phyloP scores from a whole-genome alignment of 2,797 vertebrate genomes.

The Hyperoplus lanceolatus region DNA sequence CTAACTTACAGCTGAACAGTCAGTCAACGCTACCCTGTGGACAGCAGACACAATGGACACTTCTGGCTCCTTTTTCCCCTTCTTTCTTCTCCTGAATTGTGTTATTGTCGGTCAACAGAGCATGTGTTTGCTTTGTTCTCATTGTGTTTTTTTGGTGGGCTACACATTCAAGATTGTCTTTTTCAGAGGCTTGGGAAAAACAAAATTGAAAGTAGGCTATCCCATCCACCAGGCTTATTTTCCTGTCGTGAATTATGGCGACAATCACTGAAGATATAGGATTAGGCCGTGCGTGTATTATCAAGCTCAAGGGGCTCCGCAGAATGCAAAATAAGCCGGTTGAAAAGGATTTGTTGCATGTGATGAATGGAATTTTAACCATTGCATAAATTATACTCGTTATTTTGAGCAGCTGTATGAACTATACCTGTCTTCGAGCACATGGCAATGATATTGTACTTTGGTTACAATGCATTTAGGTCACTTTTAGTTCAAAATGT shows the following conservation, averaged over 20 bases:
- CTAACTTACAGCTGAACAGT: slow-evolving; percentile 78
- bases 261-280: slow-evolving; percentile 67
- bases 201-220: slow-evolving; percentile 64
- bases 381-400: slow-evolving; percentile 53
- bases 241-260: slow-evolving; percentile 67
- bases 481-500: slow-evolving; percentile 32
- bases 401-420: slow-evolving; percentile 36
- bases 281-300: slow-evolving; percentile 65
- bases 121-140: slow-evolving; percentile 71
- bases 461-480: slow-evolving; percentile 31
- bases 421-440: slow-evolving; percentile 2
- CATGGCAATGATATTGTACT: background rate
- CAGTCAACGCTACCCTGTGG: slow-evolving; percentile 71
- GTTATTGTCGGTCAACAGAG: slow-evolving; percentile 74
- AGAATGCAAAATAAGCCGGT: slow-evolving; percentile 65
- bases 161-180: slow-evolving; percentile 54
- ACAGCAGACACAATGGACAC: slow-evolving; percentile 70
- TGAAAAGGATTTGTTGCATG: slow-evolving; percentile 58
- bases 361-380: slow-evolving; percentile 67
- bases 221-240: slow-evolving; percentile 57
- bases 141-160: slow-evolving; percentile 35
- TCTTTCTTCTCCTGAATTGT: slow-evolving; percentile 49
- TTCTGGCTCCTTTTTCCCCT: slow-evolving; percentile 60
- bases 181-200: slow-evolving; percentile 56
- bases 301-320: slow-evolving; percentile 55